Evolutionary conservation across 2,797 vertebrate species (phyloP), one percentile per base, ranked within the genome.

Genomic region (Rhinella marina): DNA sequence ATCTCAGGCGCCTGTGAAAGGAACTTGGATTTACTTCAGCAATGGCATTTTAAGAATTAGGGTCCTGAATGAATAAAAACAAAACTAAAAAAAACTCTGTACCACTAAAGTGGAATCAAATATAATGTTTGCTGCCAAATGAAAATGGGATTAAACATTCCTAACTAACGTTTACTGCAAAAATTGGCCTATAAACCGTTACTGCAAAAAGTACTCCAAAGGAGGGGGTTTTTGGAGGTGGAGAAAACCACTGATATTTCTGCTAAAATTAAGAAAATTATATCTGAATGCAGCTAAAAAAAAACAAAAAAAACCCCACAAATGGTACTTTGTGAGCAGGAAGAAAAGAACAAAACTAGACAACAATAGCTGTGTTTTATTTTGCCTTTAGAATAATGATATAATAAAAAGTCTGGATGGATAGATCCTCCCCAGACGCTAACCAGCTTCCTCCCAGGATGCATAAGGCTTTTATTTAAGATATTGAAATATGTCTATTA

Each of bases 291-390:
- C 16, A 68, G 57, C 66, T 87, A 72, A 78, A 87, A 76, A 61
- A 41, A 41, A 41, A 41, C 0, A 41, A 41, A 41, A 41, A 68
- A 61, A 75, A 56, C n/a, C n/a, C n/a, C 82, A 50, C 52, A 87
- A 68, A 75, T 87, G 19, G 64, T 62, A 41, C 61, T 72, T 88
- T 72, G 82, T 62, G 76, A 66, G 81, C 75, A 84, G 62, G 68
- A 52, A 41, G 66, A 64, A 48, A 13, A 68, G 59, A 87, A 79
- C 27, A 25, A 72, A 78, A 84, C 29, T 80, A 84, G 87, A 73
- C 76, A 82, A 87, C 77, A 84, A 88, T 73, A 79, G 87, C 32
- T 54, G 56, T 61, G 57, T 76, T 85, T 61, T 88, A 50, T 82
- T 84, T 54, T 23, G 25, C 11, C 50, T 70, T 16, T 41, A 48